Base-by-base conservation (phyloP, 2,113 vertebrate species). In the Lamprologus lemairii region DNA sequence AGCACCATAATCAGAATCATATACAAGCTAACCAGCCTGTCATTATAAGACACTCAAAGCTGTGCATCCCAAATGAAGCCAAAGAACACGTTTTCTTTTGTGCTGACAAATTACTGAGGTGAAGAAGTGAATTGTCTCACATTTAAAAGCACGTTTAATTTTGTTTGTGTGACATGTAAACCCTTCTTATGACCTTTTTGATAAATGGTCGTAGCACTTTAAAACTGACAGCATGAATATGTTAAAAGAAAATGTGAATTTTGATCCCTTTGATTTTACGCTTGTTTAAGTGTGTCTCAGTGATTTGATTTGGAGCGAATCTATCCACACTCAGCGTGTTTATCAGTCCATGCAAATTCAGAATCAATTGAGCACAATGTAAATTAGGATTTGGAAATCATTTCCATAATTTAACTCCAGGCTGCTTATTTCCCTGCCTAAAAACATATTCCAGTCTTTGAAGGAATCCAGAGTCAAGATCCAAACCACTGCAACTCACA, bases 11-110 rank as follows among this genome's bases (percentile, higher is more conserved):
- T 94, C 93, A 91, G 73, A 91, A 87, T 94, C 92, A 79, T 88
- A 94, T 87, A 92, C 89, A 89, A 88, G 86, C 88, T 80, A 71
- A 85, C 90, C 92, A 94, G 91, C 80, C 31, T 21, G 26, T 95
- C 82, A 94, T 96, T 96, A 94, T 86, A 94, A 92, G 84, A 87
- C 45, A 82, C 90, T 95, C 79, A 81, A 81, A 83, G 86, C 68
- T 1, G 68, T 82, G 89, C 13, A 49, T 79, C 81, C 51, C 6
- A 26, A 33, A 40, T 58, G 6, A 49, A 68, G 75, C 80, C 84
- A 86, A 4, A 65, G 58, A 88, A 82, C 21, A 58, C 75, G 19
- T 78, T 82, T 83, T 86, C 81, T 86, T 31, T 82, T 49, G 68
- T 79, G 57, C 89, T 85, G 84, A 80, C 87, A 87, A 83, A 88